Evolutionary conservation across 1,140 invertebrate genomes (phyloP).

Genomic region (Bombus affinis): DNA sequence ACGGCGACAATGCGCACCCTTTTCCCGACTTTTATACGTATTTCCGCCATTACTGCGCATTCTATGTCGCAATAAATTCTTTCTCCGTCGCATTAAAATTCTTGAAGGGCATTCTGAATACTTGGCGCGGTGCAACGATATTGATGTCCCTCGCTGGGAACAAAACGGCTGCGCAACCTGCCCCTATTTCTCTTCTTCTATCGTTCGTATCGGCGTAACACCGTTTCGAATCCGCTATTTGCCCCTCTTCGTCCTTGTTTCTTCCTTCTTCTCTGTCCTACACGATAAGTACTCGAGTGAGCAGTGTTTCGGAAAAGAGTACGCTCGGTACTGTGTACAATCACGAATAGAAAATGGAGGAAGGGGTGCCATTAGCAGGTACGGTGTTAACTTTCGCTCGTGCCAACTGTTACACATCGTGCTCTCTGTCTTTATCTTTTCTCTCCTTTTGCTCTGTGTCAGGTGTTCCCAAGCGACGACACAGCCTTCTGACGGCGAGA

Average conservation of each 20-base stretch:
- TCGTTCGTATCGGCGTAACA: conserved; percentile 24
- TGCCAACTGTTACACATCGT: background rate
- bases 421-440: background rate
- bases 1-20: conserved; percentile 77
- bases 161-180: conserved; percentile 55
- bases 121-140: conserved; percentile 62
- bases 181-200: conserved; percentile 16
- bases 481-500: background rate
- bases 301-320: conserved; percentile 13
- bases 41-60: conserved; percentile 77
- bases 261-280: background rate
- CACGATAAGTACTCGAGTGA: background rate
- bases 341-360: background rate
- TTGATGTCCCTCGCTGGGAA: conserved; percentile 66
- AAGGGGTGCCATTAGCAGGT: conserved; percentile 34
- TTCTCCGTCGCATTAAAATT: conserved; percentile 77
- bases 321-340: background rate
- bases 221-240: conserved; percentile 5
- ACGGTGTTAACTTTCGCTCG: conserved; percentile 29
- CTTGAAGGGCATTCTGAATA: conserved; percentile 76
- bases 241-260: background rate
- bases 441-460: background rate
- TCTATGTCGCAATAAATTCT: conserved; percentile 78
- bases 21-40: conserved; percentile 78
- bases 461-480: conserved; percentile 3